Evolutionary conservation across 1,140 invertebrate genomes (phyloP), one percentile per base, ranked within the genome.

Genomic region (Cydia pomonella): DNA sequence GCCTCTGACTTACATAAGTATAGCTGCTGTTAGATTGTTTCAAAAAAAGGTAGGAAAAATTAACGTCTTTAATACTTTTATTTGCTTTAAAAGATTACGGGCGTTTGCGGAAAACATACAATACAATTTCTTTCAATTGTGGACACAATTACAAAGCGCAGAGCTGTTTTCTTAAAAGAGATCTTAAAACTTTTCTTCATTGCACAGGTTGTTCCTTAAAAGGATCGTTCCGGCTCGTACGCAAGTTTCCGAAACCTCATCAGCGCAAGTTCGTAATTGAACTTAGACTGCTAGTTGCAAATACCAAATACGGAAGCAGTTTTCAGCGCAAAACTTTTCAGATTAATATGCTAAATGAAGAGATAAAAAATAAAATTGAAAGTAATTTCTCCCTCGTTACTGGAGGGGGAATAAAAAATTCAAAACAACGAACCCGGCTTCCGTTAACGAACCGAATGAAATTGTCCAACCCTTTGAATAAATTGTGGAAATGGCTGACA

Each of bases 401-500:
- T 29, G 69, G 69, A 72, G 33, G 71, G 21, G 79, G 77, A 82
- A 78, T 80, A 79, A 82, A 82, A 86, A 85, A 79, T 83, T 85
- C 80, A 82, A 82, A 85, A 79, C 79, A 82, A 78, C 78, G 75
- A 80, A 33, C 72, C 79, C 75, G 77, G 77, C 77, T 77, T 83
- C 80, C 79, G 85, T 82, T 85, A 88, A 89, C 82, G 82, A 85
- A 86, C 82, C 79, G 84, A 84, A 85, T 86, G 86, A 87, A 86
- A 84, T 79, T 84, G 84, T 82, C 78, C 82, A 84, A 86, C 84
- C 84, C 82, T 83, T 89, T 84, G 76, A 83, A 84, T 83, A 86
- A 84, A 84, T 80, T 73, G 82, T 84, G 77, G 77, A 86, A 87
- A 86, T 85, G 84, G 80, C 80, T 82, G 81, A 79, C 82, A 82